Evolutionary conservation across 2,797 vertebrate species (phyloP), one percentile per base, ranked within the genome.

Genomic region (Uromys caudimaculatus): DNA sequence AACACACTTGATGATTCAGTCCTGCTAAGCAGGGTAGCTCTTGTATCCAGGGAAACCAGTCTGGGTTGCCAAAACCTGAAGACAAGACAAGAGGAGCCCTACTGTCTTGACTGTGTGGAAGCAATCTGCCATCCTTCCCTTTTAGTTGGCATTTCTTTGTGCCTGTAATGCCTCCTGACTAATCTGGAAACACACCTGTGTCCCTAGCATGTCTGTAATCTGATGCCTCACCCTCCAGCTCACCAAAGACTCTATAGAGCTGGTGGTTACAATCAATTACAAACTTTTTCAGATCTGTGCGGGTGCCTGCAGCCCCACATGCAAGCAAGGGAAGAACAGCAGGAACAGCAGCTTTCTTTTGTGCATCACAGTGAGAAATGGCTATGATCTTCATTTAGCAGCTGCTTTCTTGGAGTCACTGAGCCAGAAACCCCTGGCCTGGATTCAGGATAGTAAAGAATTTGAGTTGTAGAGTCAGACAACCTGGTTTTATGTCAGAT

Each of bases 11-110:
- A 81, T 96, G 84, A 92, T 97, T 96, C 95, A 92, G 17, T 95
- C 29, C 23, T 23, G 82, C 67, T 67, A 86, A 86, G 92, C 78
- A 93, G 88, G 77, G 54, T 95, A 96, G 81, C 88, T 90, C 67
- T 83, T 89, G 96, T 97, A 97, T 97, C 97, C 97, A 96, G 56
- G 95, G 96, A 96, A 98, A 96, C 93, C 29, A 94, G 85, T 41
- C 64, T 89, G 71, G 32, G 50, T 93, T 97, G 88, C 90, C 90
- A 97, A 90, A 41, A 92, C 90, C 97, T 89, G 69, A 93, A 79
- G 90, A 86, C 92, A 97, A 93, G 85, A 96, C 60, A 89, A 62
- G 58, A 92, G 96, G 41, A 96, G 19, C 16, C 93, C 81, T 60
- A 91, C 95, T 94, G 94, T 81, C 85, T 94, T 21, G 29, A 27